A percentile compares a stretch with the other conserved stretches of the same genome.
These are phyloP conservation scores for Leiothrix lutea DNA, from an alignment of 2,113 vertebrate genomes.

Conservation along the genomic window DNA sequence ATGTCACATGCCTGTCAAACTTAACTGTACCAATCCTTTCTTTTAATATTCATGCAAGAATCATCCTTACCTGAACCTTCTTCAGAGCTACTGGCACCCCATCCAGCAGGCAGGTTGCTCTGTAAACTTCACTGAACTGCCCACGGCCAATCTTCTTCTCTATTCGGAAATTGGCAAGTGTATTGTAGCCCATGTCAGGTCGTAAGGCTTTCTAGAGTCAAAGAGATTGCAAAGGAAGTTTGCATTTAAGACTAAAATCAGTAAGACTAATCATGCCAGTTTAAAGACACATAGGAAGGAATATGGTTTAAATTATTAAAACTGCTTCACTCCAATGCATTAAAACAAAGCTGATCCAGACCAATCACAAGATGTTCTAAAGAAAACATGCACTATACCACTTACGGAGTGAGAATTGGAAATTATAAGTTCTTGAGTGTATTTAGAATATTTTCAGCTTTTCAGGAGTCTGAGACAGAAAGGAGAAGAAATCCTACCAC, in stretches of 20 bases:
- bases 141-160: conserved; percentile 97
- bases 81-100: conserved; percentile 94
- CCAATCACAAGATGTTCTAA: neutral
- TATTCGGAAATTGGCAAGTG: conserved; percentile 92
- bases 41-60: neutral
- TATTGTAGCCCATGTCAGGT: conserved; percentile 94
- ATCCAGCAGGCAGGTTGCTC: conserved; percentile 90
- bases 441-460: neutral
- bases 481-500: neutral
- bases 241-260: neutral
- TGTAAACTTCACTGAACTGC: conserved; percentile 97
- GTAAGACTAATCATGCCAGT: neutral
- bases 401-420: neutral
- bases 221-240: conserved; percentile 5
- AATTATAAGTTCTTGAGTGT: neutral
- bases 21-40: neutral
- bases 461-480: neutral
- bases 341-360: neutral
- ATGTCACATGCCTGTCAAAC: neutral
- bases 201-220: conserved; percentile 86
- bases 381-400: neutral
- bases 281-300: neutral
- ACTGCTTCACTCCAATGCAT: neutral
- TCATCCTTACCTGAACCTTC: conserved; percentile 90
- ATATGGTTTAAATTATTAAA: neutral